Evolutionary conservation across 2,888 invertebrate genomes (phyloP).

Genomic region (Nasonia oneida): DNA sequence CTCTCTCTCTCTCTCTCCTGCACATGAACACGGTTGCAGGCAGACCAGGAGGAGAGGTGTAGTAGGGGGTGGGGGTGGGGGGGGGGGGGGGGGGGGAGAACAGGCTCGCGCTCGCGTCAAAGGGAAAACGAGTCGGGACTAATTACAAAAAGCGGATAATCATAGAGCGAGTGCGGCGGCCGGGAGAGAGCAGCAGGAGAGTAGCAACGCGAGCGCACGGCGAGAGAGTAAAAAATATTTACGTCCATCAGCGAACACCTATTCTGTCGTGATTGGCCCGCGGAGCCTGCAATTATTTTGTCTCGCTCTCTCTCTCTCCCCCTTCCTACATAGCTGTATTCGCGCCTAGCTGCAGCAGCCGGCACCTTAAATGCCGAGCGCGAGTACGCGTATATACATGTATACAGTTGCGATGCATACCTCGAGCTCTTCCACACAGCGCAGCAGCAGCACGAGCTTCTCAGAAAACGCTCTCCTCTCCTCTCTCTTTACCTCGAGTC

Average conservation of each 20-base stretch:
- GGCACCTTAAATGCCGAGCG: slow-evolving; percentile 6
- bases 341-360: slow-evolving; percentile 1
- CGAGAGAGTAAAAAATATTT: slow-evolving; percentile 21
- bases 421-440: background rate
- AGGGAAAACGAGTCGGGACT: slow-evolving; percentile 23
- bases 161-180: slow-evolving; percentile 11
- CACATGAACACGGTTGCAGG: background rate
- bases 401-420: slow-evolving; percentile 13
- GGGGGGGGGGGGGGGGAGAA: background rate
- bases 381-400: background rate
- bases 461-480: slow-evolving; percentile 14
- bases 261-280: slow-evolving; percentile 20
- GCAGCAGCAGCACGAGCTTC: background rate
- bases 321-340: slow-evolving; percentile 8
- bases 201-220: background rate
- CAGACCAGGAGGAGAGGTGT: background rate
- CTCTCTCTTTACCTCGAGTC: slow-evolving; percentile 1
- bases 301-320: slow-evolving; percentile 27
- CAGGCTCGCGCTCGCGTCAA: background rate
- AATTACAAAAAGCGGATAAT: slow-evolving; percentile 25
- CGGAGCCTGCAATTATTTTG: slow-evolving; percentile 24
- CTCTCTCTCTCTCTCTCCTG: slow-evolving; percentile 37
- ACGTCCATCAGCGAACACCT: slow-evolving; percentile 25
- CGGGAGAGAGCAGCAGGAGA: background rate
- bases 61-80: background rate